Evolutionary conservation across 1,140 invertebrate genomes (phyloP).

Genomic region (Hylaeus anthracinus): DNA sequence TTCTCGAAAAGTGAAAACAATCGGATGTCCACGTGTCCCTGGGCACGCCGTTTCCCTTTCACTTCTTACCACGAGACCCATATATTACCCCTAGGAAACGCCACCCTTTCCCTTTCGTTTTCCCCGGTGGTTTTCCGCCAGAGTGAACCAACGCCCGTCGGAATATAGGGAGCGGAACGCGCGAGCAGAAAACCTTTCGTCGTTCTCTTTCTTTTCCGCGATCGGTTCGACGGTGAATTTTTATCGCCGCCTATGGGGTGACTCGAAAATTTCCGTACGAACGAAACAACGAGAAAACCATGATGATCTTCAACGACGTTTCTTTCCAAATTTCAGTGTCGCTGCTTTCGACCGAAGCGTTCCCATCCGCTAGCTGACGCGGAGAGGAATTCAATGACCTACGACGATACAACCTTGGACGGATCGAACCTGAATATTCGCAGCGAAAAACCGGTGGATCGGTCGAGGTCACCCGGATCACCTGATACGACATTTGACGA

Average conservation of each 20-base stretch:
- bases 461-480: slow-evolving; percentile 12
- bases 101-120: slow-evolving; percentile 45
- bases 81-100: slow-evolving; percentile 27
- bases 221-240: slow-evolving; percentile 1
- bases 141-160: neutral
- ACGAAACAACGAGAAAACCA: neutral
- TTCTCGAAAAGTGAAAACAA: slow-evolving; percentile 52
- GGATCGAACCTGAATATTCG: neutral
- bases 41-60: slow-evolving; percentile 47
- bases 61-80: slow-evolving; percentile 38
- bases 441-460: slow-evolving; percentile 9
- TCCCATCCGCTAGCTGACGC: neutral
- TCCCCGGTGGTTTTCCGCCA: slow-evolving; percentile 36
- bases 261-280: neutral
- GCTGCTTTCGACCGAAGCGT: neutral
- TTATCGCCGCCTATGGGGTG: neutral
- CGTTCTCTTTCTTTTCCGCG: neutral
- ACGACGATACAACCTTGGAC: neutral
- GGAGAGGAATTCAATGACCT: neutral
- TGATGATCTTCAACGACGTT: too few species aligned
- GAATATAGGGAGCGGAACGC: slow-evolving; percentile 9
- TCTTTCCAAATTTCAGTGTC: too few species aligned
- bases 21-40: slow-evolving; percentile 43
- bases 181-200: neutral
- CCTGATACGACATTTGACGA: slow-evolving; percentile 10